These are phyloP conservation scores for Nesogale talazaci DNA, from an alignment of 2,113 vertebrate species.

Conservation along the genomic window DNA sequence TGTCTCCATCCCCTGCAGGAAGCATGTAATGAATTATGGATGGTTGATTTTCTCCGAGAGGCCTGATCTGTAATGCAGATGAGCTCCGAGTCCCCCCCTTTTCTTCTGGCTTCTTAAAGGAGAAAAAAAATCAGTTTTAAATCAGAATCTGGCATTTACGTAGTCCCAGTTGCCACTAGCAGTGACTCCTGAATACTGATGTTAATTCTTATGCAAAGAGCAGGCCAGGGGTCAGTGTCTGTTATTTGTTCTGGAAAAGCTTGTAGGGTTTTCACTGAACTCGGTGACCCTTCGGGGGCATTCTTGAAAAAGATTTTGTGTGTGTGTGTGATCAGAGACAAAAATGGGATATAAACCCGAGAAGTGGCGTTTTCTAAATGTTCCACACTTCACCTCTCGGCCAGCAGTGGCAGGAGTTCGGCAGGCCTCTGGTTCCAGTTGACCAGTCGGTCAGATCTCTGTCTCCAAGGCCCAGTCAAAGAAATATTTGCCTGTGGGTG, in stretches of 20 bases:
- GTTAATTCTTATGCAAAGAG: slow-evolving; percentile 92
- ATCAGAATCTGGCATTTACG: slow-evolving; percentile 86
- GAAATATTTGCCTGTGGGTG: background rate
- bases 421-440: background rate
- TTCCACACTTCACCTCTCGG: slow-evolving; percentile 62
- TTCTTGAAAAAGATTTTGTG: slow-evolving; percentile 67
- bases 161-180: slow-evolving; percentile 78
- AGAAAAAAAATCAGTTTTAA: slow-evolving; percentile 85
- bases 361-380: slow-evolving; percentile 71
- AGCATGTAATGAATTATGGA: slow-evolving; percentile 97
- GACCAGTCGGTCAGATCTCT: fast-evolving
- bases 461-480: background rate
- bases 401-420: fast-evolving
- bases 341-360: slow-evolving; percentile 70
- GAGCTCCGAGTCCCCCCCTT: slow-evolving; percentile 84
- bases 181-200: slow-evolving; percentile 83
- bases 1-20: slow-evolving; percentile 90
- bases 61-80: slow-evolving; percentile 96
- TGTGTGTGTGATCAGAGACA: slow-evolving; percentile 77
- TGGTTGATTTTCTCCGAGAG: slow-evolving; percentile 90
- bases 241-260: slow-evolving; percentile 91
- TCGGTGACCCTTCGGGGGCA: slow-evolving; percentile 84
- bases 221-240: slow-evolving; percentile 89
- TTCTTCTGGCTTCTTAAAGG: slow-evolving; percentile 87
- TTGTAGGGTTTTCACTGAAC: slow-evolving; percentile 86